phyloP scores from a whole-genome alignment of 2,113 vertebrate species.

The Apodemus speciosus region DNA sequence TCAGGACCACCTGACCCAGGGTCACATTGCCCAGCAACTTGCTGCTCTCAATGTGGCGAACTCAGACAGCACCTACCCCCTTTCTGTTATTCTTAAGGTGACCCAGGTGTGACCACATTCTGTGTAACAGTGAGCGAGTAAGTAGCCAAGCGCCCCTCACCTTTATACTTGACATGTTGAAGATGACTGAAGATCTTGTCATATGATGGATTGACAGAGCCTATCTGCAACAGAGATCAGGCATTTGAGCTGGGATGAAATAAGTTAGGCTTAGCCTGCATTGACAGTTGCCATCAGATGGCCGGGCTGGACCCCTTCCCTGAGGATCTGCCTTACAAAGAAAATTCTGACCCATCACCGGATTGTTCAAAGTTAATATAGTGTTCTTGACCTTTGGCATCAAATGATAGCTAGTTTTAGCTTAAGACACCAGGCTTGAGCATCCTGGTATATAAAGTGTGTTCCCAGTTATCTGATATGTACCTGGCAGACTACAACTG shows the following conservation, averaged over 20 bases:
- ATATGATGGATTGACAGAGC: conserved; percentile 91
- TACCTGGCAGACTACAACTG: neutral
- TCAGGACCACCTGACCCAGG: neutral
- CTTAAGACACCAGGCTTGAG: neutral
- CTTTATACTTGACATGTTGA: conserved; percentile 90
- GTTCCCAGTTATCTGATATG: neutral
- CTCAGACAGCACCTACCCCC: neutral
- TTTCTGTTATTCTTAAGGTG: neutral
- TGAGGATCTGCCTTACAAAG: neutral
- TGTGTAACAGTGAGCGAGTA: neutral
- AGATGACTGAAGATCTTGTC: conserved; percentile 92
- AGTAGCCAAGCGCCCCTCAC: conserved; percentile 82
- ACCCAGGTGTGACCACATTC: neutral
- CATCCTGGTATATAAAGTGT: too few species aligned
- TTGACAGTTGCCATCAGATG: neutral
- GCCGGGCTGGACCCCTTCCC: neutral
- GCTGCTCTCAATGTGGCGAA: neutral
- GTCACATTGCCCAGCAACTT: neutral
- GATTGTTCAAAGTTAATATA: neutral
- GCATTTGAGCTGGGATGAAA: neutral
- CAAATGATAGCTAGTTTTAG: neutral
- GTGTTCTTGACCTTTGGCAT: neutral
- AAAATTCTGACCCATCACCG: neutral
- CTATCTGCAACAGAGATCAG: conserved; percentile 86
- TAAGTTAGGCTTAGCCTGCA: neutral